phyloP scores from a whole-genome alignment of 2,888 invertebrate species.

The Meiosimyza platycephala region DNA sequence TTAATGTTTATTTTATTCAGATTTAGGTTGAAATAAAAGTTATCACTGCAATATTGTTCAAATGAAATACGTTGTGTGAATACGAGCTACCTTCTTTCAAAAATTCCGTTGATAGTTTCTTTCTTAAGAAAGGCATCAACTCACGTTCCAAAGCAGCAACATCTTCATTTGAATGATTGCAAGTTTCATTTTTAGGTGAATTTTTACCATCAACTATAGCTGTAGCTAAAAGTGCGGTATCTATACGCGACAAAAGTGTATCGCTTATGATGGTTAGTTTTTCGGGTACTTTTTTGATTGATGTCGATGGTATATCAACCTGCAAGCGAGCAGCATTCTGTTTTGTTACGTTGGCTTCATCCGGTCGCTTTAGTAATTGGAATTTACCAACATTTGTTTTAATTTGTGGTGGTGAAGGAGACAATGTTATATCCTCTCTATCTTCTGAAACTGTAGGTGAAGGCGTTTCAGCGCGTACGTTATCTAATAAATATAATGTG shows the following conservation, averaged over 20 bases:
- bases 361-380: not conserved
- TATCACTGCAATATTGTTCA: no score
- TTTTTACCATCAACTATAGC: slow-evolving; percentile 17
- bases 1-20: no score
- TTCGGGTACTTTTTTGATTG: slow-evolving; percentile 3
- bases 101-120: slow-evolving; percentile 11
- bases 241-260: slow-evolving; percentile 39
- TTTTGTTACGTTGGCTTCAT: not conserved
- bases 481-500: slow-evolving; percentile 39
- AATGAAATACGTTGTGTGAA: no score
- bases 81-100: not conserved
- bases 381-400: slow-evolving; percentile 11
- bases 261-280: slow-evolving; percentile 35
- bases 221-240: slow-evolving; percentile 31
- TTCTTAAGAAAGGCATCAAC: slow-evolving; percentile 28
- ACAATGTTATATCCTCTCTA: slow-evolving; percentile 26
- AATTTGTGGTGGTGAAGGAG: not conserved
- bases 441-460: slow-evolving; percentile 48
- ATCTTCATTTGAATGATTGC: slow-evolving; percentile 19
- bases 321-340: not conserved
- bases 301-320: not conserved
- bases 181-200: not conserved
- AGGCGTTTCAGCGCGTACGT: slow-evolving; percentile 45
- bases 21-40: no score
- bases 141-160: slow-evolving; percentile 29